These are phyloP conservation scores for Eupeodes corollae DNA, from an alignment of 1,140 invertebrate genomes.

Conservation along the genomic window DNA sequence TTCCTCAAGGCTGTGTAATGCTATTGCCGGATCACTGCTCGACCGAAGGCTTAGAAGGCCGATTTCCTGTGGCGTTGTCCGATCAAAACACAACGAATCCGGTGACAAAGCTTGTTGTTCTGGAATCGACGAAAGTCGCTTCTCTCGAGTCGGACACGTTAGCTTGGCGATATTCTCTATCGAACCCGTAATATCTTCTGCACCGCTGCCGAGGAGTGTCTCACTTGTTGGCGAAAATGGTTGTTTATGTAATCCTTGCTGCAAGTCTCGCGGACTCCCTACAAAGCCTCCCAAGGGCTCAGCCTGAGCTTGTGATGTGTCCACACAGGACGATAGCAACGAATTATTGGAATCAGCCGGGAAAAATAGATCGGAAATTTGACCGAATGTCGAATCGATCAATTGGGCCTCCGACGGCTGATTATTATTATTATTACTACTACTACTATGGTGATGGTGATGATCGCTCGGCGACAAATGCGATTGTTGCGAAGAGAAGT, in stretches of 20 bases:
- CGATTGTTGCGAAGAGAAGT: constrained; percentile 29
- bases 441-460: constrained; percentile 19
- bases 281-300: neutral
- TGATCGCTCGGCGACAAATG: constrained; percentile 1
- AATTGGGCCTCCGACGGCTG: constrained; percentile 22
- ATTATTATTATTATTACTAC: constrained; percentile 4
- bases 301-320: constrained; percentile 5
- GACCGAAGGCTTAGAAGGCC: constrained; percentile 28
- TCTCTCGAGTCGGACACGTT: constrained; percentile 29
- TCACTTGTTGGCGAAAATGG: constrained; percentile 5
- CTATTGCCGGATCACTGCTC: constrained; percentile 34
- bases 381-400: constrained; percentile 12
- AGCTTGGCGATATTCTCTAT: constrained; percentile 33
- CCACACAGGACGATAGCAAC: constrained; percentile 20
- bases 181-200: constrained; percentile 28
- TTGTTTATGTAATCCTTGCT: too few species aligned
- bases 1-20: constrained; percentile 22
- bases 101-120: constrained; percentile 38
- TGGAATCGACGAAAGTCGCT: constrained; percentile 36
- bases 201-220: constrained; percentile 13
- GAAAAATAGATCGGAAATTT: constrained; percentile 31
- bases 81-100: constrained; percentile 15
- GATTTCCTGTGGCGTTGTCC: constrained; percentile 11
- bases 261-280: neutral
- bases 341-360: constrained; percentile 33